Evolutionary conservation across 2,888 invertebrate species (phyloP), one percentile per base, ranked within the genome.

Genomic region (Melanargia galathea): DNA sequence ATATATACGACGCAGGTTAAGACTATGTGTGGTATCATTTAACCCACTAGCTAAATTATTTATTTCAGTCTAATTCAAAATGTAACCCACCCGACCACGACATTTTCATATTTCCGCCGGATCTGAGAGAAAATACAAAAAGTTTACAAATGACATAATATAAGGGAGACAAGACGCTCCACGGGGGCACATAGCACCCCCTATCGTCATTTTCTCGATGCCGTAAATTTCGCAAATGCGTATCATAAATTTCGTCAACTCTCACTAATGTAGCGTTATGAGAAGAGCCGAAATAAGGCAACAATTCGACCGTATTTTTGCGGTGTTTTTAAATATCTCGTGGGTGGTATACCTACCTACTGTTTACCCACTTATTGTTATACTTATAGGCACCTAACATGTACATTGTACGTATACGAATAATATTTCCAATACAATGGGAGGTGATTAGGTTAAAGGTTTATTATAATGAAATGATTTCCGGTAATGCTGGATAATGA

Each of bases 191-290:
- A 35, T 16, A 48, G 56, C 65, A 60, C 69, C 70, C 72, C 73
- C 72, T 66, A 61, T 66, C 72, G 71, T 71, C 74, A 68, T 75
- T 74, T 73, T 71, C 69, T 67, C 74, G 72, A 67, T 74, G 80
- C 75, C 66, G 84, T 88, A 88, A 87, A 87, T 87, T 82, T 71
- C 71, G 71, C 74, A 81, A 87, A 86, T 84, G 83, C 75, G 76
- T 75, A 70, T 75, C 80, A 87, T 88, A 86, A 88, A 88, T 87
- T 81, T 75, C 79, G 77, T 78, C 85, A 76, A 79, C 73, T 73
- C 69, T 67, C 75, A 79, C 81, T 85, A 87, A 87, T 85, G 84
- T 82, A 82, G 75, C 81, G 79, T 78, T 76, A 81, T 82, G 73
- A 65, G 75, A 73, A 75, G 71, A 73, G 62, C n/a, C 54, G 52